Evolutionary conservation across 2,113 vertebrate genomes (phyloP).

Genomic region (Mastomys coucha): DNA sequence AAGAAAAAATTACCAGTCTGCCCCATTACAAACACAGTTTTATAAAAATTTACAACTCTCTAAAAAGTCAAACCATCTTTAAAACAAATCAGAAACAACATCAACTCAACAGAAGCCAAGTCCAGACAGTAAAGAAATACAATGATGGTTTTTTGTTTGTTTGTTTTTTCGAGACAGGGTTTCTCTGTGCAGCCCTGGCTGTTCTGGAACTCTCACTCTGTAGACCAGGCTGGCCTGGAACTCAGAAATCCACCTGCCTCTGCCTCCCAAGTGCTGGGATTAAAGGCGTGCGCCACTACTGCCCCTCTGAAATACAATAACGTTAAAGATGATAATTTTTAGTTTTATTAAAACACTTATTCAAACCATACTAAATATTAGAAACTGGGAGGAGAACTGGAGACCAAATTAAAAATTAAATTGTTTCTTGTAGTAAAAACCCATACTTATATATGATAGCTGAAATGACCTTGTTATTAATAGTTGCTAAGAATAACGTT

Average conservation of each 20-base stretch:
- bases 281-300: no score
- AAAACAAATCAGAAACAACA: neutral
- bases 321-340: neutral
- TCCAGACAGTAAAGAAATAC: slow-evolving; percentile 29
- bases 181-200: no score
- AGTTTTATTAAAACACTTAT: slow-evolving; percentile 17
- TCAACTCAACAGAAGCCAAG: neutral
- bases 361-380: neutral
- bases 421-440: neutral
- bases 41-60: neutral
- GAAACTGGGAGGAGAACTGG: neutral
- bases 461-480: neutral
- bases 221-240: no score
- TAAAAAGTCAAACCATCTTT: slow-evolving; percentile 1
- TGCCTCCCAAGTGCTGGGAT: no score
- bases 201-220: no score
- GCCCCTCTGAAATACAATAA: no score
- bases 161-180: no score
- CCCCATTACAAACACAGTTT: neutral
- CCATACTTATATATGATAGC: neutral
- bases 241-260: no score
- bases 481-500: neutral
- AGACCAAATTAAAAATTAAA: neutral
- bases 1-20: slow-evolving; percentile 43
- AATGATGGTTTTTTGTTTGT: neutral